These are phyloP conservation scores for Dendrophyllia cribrosa DNA, from an alignment of 64 coral and sea anemone genomes.

Conservation along the genomic window DNA sequence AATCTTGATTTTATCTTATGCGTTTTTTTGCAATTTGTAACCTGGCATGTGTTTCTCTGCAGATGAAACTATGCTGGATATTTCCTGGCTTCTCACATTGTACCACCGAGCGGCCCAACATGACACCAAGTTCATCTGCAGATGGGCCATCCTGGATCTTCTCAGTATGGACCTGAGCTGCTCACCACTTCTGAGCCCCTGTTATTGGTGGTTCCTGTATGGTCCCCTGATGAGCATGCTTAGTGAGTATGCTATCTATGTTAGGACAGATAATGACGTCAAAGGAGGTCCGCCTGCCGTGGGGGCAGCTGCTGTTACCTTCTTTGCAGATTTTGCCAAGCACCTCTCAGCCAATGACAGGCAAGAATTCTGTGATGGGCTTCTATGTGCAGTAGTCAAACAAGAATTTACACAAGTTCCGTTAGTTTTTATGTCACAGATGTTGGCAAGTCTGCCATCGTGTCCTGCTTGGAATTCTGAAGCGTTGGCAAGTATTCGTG, in stretches of 20 bases:
- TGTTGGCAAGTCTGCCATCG: conserved; percentile 64
- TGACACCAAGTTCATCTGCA: conserved; percentile 70
- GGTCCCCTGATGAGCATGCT: conserved; percentile 74
- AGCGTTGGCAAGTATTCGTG: conserved; percentile 50
- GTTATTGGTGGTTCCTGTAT: conserved; percentile 79
- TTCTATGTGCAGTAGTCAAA: conserved; percentile 43
- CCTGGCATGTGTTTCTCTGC: background rate
- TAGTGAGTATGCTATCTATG: conserved; percentile 74
- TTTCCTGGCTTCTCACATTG: conserved; percentile 76
- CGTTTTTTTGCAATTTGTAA: too few relatives aligned
- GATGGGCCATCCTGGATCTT: conserved; percentile 82
- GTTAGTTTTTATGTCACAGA: conserved; percentile 74
- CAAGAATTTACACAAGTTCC: conserved; percentile 72
- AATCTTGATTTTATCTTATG: too few relatives aligned
- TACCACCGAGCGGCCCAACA: conserved; percentile 65
- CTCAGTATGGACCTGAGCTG: conserved; percentile 60
- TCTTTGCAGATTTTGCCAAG: conserved; percentile 40
- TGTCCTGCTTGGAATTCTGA: conserved; percentile 37
- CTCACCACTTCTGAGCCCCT: conserved; percentile 61
- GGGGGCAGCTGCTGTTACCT: conserved; percentile 51
- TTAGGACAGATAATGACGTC: conserved; percentile 51
- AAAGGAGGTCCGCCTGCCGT: conserved; percentile 66
- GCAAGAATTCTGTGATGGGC: conserved; percentile 46
- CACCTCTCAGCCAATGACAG: conserved; percentile 39
- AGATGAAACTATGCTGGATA: conserved; percentile 42